These are phyloP conservation scores for Scaeva pyrastri DNA, from an alignment of 2,888 invertebrate genomes.

Conservation along the genomic window DNA sequence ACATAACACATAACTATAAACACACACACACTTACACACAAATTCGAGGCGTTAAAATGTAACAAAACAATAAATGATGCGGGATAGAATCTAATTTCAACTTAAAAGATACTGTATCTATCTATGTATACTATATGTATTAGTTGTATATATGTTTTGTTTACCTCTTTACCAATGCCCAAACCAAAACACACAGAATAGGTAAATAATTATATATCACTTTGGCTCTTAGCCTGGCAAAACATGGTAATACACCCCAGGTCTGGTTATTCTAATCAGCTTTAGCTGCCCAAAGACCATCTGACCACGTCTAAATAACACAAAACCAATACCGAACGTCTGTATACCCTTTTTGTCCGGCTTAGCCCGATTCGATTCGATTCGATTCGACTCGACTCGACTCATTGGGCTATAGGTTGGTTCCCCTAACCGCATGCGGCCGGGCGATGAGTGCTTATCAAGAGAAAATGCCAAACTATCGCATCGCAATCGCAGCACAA, in stretches of 20 bases:
- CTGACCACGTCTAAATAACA: constrained; percentile 50
- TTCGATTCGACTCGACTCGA: too few species aligned
- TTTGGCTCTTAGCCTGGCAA: constrained; percentile 7
- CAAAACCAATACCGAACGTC: constrained; percentile 27
- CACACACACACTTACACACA: too few species aligned
- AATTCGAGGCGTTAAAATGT: background rate
- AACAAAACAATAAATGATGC: constrained; percentile 35
- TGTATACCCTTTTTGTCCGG: background rate
- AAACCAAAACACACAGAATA: constrained; percentile 33
- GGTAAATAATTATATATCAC: constrained; percentile 21
- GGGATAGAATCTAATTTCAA: constrained; percentile 21
- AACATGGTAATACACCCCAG: constrained; percentile 2
- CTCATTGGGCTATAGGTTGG: background rate
- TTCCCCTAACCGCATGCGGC: constrained; percentile 30
- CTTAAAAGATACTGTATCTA: background rate
- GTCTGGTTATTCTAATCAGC: constrained; percentile 45
- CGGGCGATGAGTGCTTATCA: constrained; percentile 28
- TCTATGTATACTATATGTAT: constrained; percentile 4
- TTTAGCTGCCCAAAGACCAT: constrained; percentile 34
- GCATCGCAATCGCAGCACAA: constrained; percentile 24
- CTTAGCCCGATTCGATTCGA: background rate
- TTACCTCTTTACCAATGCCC: constrained; percentile 1
- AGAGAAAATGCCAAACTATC: constrained; percentile 41
- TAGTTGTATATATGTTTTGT: constrained; percentile 13
- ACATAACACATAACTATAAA: too few species aligned